Evolutionary conservation across 2,113 vertebrate genomes (phyloP).

Genomic region (Rana temporaria): DNA sequence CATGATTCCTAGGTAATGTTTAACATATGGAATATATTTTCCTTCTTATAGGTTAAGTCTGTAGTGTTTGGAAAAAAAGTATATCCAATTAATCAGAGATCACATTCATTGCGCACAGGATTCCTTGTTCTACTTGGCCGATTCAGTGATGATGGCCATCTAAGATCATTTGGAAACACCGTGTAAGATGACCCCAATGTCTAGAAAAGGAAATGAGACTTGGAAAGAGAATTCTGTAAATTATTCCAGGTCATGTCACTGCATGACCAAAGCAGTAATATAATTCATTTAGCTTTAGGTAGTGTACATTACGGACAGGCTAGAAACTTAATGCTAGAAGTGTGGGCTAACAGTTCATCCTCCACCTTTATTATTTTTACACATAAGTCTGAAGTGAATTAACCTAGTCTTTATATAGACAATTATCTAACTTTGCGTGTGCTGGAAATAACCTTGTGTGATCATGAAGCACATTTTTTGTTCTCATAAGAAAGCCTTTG

Average conservation of each 20-base stretch:
- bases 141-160: background rate
- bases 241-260: background rate
- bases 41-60: background rate
- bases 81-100: slow-evolving; percentile 31
- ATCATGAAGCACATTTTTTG: background rate
- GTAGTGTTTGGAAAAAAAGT: slow-evolving; percentile 9
- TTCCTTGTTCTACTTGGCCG: slow-evolving; percentile 7
- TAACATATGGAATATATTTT: slow-evolving; percentile 52
- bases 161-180: slow-evolving; percentile 5
- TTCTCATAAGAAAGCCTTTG: background rate
- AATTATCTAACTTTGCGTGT: no score
- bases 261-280: no score
- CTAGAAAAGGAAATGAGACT: slow-evolving; percentile 20
- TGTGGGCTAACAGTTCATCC: no score
- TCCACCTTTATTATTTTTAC: no score
- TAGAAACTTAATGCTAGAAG: no score
- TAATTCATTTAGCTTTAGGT: no score
- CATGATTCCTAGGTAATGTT: slow-evolving; percentile 22
- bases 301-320: no score
- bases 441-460: background rate
- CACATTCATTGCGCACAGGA: background rate
- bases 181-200: background rate
- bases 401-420: no score
- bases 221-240: slow-evolving; percentile 13
- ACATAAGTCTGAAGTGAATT: no score